Base-by-base conservation (phyloP, 23 tunicate species). In the Phallusia fumigata region DNA sequence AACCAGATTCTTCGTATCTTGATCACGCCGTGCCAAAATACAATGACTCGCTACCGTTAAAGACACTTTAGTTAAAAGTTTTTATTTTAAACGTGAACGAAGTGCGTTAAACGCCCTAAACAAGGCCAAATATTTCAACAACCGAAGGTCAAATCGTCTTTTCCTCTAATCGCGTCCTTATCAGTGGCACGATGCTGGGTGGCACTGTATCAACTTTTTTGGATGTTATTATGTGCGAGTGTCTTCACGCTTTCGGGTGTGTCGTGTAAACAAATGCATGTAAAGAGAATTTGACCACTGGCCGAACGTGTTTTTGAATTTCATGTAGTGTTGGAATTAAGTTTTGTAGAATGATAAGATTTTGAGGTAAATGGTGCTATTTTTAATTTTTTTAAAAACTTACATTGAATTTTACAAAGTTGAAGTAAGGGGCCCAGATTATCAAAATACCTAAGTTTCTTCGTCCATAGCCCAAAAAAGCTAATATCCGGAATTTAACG, bases 181-280 rank as follows among this genome's bases (percentile, higher is more conserved):
- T 58, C 26, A 58, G 26, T 16, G 69, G 28, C 69, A 58, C 69
- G 69, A 58, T 58, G 69, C 28, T 58, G 69, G 47, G 69, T 58
- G 69, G 26, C 69, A 58, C 1, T 58, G 69, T 58, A 21, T 24
- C 1, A 24, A 22, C 15, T 21, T 58, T 58, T 58, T 13, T 58
- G 69, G 69, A 6, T 24, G 28, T 58, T 58, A 24, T 40, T 58
- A 58, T 58, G 28, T 58, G 69, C 47, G 8, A 40, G 47, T 40
- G 10, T 3, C 10, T 40, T 40, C 47, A 40, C 47, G 47, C 47
- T 40, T 40, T 1, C 16, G 69, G 69, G 69, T 24, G 69, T 21
- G 69, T 22, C 69, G 26, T 22, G 16, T 13, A 6, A 58, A 58
- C 69, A 58, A 24, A 21, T 58, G 69, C 15, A 11, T 22, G 69